Evolutionary conservation across 2,797 vertebrate genomes (phyloP).

Genomic region (Poeciliopsis gracilis): DNA sequence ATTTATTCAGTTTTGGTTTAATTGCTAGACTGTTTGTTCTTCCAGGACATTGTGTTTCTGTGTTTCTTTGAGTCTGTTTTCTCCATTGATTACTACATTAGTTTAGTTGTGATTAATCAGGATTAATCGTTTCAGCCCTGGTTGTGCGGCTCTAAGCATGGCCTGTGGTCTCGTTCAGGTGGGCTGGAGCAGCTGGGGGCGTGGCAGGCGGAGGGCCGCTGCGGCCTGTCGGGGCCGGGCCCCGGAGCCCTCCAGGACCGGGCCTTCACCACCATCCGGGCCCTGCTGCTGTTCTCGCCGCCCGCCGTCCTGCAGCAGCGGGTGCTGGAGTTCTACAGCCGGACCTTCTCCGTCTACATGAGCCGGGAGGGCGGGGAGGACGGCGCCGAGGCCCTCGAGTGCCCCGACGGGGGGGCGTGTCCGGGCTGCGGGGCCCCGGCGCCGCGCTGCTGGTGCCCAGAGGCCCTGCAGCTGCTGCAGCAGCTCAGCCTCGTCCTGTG

Average conservation of each 20-base stretch:
- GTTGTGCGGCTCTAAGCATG: too few species aligned
- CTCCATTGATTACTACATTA: too few species aligned
- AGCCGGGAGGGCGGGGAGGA: slow-evolving; percentile 74
- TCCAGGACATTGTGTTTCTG: too few species aligned
- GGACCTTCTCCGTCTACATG: slow-evolving; percentile 93
- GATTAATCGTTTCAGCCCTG: too few species aligned
- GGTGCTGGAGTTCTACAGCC: slow-evolving; percentile 90
- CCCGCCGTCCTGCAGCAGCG: slow-evolving; percentile 86
- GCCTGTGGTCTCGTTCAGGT: slow-evolving; percentile 49
- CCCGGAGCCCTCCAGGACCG: slow-evolving; percentile 83
- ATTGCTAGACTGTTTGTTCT: too few species aligned
- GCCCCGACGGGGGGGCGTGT: slow-evolving; percentile 68
- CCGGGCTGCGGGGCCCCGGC: slow-evolving; percentile 81
- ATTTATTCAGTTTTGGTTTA: too few species aligned
- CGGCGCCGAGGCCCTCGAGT: slow-evolving; percentile 7
- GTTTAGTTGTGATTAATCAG: too few species aligned
- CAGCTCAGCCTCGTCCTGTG: slow-evolving; percentile 92
- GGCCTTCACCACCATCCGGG: slow-evolving; percentile 90
- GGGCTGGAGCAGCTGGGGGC: slow-evolving; percentile 86
- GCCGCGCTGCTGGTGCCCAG: slow-evolving; percentile 88
- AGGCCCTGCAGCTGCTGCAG: slow-evolving; percentile 88
- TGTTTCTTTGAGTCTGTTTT: too few species aligned
- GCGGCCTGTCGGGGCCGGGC: slow-evolving; percentile 78
- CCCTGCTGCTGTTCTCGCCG: slow-evolving; percentile 91
- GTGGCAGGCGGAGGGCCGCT: slow-evolving; percentile 83